Percentiles rank a stretch among this genome's conserved stretches.
Evolutionary conservation across 2,113 vertebrate species (phyloP).

Genomic region (Engraulis encrasicolus): DNA sequence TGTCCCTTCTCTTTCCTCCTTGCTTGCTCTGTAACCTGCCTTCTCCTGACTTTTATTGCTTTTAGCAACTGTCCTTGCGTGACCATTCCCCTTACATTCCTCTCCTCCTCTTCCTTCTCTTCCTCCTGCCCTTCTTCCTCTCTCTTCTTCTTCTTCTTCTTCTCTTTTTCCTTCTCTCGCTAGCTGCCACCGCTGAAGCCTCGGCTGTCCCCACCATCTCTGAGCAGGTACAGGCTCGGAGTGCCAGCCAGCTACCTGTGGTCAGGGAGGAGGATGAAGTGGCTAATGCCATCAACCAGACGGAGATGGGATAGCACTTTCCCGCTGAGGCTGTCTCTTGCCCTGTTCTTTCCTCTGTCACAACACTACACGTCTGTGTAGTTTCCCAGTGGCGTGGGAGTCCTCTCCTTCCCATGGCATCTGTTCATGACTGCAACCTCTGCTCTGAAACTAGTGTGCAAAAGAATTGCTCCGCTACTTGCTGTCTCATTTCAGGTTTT

Average conservation of each 20-base stretch:
- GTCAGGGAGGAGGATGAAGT: slow-evolving; percentile 80
- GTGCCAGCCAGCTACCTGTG: slow-evolving; percentile 70
- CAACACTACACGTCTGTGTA: slow-evolving; percentile 6
- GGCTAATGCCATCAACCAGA: slow-evolving; percentile 62
- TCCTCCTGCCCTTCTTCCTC: no score
- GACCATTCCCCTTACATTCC: background rate
- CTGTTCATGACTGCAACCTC: background rate
- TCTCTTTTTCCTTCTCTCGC: slow-evolving; percentile 49
- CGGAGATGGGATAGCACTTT: slow-evolving; percentile 61
- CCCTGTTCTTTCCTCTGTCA: background rate
- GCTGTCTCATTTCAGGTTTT: background rate
- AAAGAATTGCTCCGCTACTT: background rate
- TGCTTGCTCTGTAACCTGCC: background rate
- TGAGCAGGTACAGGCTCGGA: slow-evolving; percentile 75
- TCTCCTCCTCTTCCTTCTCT: background rate
- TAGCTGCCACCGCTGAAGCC: slow-evolving; percentile 72
- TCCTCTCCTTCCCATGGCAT: background rate
- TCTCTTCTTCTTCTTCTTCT: background rate
- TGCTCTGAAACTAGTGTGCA: background rate
- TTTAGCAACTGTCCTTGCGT: background rate
- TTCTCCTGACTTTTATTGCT: background rate
- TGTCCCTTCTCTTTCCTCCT: no score
- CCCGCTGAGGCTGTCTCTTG: background rate
- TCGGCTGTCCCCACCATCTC: slow-evolving; percentile 77
- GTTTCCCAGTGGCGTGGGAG: background rate